A percentile compares a stretch with the other conserved stretches of the same genome.
These are phyloP conservation scores for Typhlomys cinereus DNA, from an alignment of 2,113 vertebrate genomes.

Conservation along the genomic window DNA sequence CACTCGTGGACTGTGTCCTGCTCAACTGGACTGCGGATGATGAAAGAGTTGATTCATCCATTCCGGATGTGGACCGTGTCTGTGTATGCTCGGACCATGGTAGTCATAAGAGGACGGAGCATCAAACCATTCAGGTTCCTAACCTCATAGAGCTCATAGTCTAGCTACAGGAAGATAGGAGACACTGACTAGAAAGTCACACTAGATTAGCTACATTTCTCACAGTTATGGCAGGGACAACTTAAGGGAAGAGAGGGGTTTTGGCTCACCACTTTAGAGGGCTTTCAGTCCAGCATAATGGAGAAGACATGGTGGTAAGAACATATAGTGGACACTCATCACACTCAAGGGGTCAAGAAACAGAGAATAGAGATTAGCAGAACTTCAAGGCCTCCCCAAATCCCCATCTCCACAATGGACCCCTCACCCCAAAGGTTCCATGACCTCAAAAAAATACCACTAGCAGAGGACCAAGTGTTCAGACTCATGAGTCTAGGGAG, in stretches of 20 bases:
- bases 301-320: neutral
- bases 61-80: neutral
- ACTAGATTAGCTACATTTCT: neutral
- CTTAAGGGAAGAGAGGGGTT: no score
- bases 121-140: neutral
- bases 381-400: neutral
- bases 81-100: rapidly evolving
- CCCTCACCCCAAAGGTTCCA: neutral
- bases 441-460: neutral
- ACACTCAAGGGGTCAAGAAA: neutral
- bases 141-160: rapidly evolving
- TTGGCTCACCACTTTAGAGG: neutral
- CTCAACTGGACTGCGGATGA: neutral
- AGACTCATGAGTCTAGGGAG: neutral
- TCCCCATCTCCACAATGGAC: neutral
- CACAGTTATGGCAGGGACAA: neutral
- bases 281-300: neutral
- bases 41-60: neutral
- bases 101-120: neutral
- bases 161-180: neutral
- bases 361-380: neutral
- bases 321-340: neutral
- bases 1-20: no score
- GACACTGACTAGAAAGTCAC: neutral
- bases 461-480: neutral